Evolutionary conservation across 2,888 invertebrate species (phyloP).

Genomic region (Rhimphoctona megacephalus): DNA sequence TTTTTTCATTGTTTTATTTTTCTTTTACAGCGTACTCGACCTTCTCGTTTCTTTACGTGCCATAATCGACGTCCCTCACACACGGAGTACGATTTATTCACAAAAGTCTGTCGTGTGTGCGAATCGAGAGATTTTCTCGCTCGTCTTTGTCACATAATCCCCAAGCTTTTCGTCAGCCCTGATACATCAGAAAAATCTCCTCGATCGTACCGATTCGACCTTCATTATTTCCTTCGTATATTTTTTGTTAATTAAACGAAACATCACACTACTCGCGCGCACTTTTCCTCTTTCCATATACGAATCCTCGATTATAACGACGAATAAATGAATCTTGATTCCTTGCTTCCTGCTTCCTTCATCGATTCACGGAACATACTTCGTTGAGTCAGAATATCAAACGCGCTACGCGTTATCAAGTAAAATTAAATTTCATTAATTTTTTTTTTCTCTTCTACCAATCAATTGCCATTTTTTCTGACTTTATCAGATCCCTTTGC

Average conservation of each 20-base stretch:
- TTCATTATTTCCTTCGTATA: neutral
- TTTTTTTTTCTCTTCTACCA: too few relatives aligned
- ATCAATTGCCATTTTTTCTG: neutral
- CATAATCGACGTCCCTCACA: slow-evolving; percentile 22
- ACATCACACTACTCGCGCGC: neutral
- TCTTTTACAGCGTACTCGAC: slow-evolving; percentile 32
- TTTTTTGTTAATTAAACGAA: slow-evolving; percentile 40
- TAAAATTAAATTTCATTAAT: neutral
- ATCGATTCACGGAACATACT: slow-evolving; percentile 23
- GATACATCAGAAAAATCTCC: slow-evolving; percentile 8
- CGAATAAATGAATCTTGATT: slow-evolving; percentile 8
- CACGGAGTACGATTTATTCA: neutral
- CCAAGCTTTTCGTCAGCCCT: slow-evolving; percentile 11
- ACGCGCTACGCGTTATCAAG: neutral
- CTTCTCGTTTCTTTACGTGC: slow-evolving; percentile 52
- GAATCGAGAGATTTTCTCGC: neutral
- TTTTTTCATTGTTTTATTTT: neutral
- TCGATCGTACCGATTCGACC: slow-evolving; percentile 1
- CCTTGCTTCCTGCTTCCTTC: slow-evolving; percentile 53
- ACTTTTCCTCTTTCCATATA: slow-evolving; percentile 4
- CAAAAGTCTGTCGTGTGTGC: neutral
- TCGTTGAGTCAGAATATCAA: neutral
- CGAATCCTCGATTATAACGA: neutral
- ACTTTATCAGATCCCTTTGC: too few relatives aligned
- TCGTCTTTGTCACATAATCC: slow-evolving; percentile 10